Base-by-base conservation (phyloP, 2,888 invertebrate genomes). In the Drosophila seclusa region DNA sequence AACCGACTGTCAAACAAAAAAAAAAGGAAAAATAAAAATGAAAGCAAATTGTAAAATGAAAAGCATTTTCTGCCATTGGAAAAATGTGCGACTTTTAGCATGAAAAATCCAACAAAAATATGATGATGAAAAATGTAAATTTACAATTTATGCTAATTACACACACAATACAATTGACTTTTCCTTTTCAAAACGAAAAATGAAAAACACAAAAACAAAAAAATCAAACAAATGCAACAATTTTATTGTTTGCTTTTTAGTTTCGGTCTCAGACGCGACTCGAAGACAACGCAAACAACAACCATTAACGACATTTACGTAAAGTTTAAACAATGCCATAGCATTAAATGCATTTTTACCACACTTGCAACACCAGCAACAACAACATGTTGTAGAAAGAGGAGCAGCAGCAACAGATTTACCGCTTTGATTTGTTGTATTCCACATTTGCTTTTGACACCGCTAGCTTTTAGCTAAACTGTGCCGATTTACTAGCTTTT, bases 51-150 rank as follows among this genome's bases (percentile, higher is more conserved):
- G 68, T 72, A 72, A 38, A 83, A 84, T 87, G 82, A 74, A 81
- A 84, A 83, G 68, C 68, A 86, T 84, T 88, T 55, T 36, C 27
- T 86, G 58, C 72, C 72, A 73, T 74, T 75, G 70, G 70, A 87
- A 89, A 85, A 89, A 85, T 87, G 88, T 89, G 85, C 85, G 90
- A 85, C 73, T 89, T 89, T 89, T 87, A 80, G 80, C 80, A 89
- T 63, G 63, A 48, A 59, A 60, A 65, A 55, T 59, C 55, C 54
- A 73, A 52, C 49, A 54, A 32, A 68, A 42, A 13, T 34, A 68
- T 68, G 38, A 61, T 69, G 66, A 80, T 73, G 71, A 72, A 87
- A 86, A 89, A 82, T 82, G 77, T 73, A 80, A 16, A 82, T 84
- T 83, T 71, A 79, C 80, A 73, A 86, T 87, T 86, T 89, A 84